These are phyloP conservation scores for Dendronephthya gigantea DNA, from an alignment of 64 coral and sea anemone species.

Conservation along the genomic window DNA sequence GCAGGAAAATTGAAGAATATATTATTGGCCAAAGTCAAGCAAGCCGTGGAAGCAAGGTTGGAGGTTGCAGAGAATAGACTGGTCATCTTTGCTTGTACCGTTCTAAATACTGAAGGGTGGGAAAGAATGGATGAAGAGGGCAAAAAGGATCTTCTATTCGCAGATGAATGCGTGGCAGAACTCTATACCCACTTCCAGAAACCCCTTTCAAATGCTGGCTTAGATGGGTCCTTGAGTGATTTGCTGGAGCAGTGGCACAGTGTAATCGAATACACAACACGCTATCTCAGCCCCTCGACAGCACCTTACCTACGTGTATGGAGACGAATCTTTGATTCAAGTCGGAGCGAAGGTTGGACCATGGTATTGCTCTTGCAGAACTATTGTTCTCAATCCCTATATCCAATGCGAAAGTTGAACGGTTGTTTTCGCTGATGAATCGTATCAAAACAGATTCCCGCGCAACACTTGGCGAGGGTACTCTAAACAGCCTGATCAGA, in stretches of 20 bases:
- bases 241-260: slow-evolving; percentile 55
- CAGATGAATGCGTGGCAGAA: slow-evolving; percentile 20
- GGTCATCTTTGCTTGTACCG: slow-evolving; percentile 19
- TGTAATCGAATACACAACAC: slow-evolving; percentile 21
- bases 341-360: slow-evolving; percentile 18
- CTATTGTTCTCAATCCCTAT: slow-evolving; percentile 50
- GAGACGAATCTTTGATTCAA: slow-evolving; percentile 41
- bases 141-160: slow-evolving; percentile 29
- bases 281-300: slow-evolving; percentile 38
- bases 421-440: slow-evolving; percentile 55
- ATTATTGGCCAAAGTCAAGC: slow-evolving; percentile 20
- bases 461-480: slow-evolving; percentile 36
- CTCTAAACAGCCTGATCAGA: slow-evolving; percentile 37
- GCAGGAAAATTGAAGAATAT: neutral
- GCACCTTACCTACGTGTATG: slow-evolving; percentile 36
- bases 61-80: slow-evolving; percentile 24
- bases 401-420: slow-evolving; percentile 51
- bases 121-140: slow-evolving; percentile 48
- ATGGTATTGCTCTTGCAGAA: slow-evolving; percentile 36
- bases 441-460: slow-evolving; percentile 46
- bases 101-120: slow-evolving; percentile 50
- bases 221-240: slow-evolving; percentile 14
- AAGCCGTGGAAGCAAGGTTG: slow-evolving; percentile 49
- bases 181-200: slow-evolving; percentile 42
- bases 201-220: slow-evolving; percentile 47